Base-by-base conservation (phyloP, 2,888 invertebrate genomes). In the Aphidius colemani region DNA sequence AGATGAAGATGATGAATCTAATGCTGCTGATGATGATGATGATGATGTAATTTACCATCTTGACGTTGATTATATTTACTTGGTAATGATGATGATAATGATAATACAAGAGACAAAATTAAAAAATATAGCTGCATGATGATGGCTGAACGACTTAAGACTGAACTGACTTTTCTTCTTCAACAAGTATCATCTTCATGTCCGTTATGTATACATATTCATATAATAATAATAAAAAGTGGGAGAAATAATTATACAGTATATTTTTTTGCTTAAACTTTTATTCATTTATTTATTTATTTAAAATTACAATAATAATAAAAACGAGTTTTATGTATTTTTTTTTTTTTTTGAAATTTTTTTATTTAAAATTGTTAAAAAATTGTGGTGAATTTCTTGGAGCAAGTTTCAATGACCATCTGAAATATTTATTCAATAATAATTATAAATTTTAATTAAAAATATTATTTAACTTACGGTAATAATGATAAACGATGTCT, bases 1-100 rank as follows among this genome's bases (percentile, higher is more conserved):
- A 40, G 30, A n/a, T 6, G 53, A 11, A 18, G 53, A 8, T 5
- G 61, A 5, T 39, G 53, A 30, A 13, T 53, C 9, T 53, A 46
- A 46, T 46, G 50, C 1, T 41, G 43, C 9, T 7, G 46, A 61
- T 6, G 39, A 7, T 40, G 13, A 9, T 40, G 41, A 5, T 9
- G 53, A 39, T 7, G 41, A 44, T 5, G 88, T 67, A 86, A 78
- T 3, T 89, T 87, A n/a, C 93, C 93, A 63, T 91, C 89, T 79
- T 93, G 93, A 0, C 91, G 85, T 76, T 92, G 91, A 78, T 93
- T 89, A 83, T 88, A 88, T 48, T 75, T 78, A 53, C 78, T 75
- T 50, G 85, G 83, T 9, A 81, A 72, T 11, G 72, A 76, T 63
- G 76, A 71, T 63, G 81, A 78, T 4, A 64, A 8, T n/a, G 69